phyloP scores from a whole-genome alignment of 1,140 invertebrate species.

The Aradophagus sp. region DNA sequence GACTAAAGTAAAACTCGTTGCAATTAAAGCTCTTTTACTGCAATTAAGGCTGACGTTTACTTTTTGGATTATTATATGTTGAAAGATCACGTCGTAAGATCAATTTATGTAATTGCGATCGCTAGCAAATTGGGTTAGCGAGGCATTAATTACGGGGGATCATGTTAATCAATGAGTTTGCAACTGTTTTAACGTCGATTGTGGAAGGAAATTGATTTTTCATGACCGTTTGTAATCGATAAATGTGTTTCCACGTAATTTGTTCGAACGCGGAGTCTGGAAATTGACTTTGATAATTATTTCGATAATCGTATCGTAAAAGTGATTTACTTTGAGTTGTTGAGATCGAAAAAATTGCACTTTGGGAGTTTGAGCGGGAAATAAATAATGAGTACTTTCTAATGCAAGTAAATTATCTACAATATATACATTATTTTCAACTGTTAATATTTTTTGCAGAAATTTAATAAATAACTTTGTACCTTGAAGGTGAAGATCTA shows the following conservation, averaged over 20 bases:
- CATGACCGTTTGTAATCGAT: not conserved
- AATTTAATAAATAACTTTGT: too few species aligned
- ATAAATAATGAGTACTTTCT: too few species aligned
- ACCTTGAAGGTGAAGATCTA: too few species aligned
- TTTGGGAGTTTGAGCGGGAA: too few species aligned
- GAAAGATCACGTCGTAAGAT: conserved; percentile 40
- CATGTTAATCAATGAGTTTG: conserved; percentile 25
- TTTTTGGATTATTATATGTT: conserved; percentile 48
- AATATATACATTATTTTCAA: too few species aligned
- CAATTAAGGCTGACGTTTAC: conserved; percentile 38
- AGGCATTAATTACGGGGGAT: conserved; percentile 26
- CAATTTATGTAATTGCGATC: conserved; percentile 42
- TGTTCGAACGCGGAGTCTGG: not conserved
- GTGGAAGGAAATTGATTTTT: conserved; percentile 15
- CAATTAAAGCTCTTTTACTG: conserved; percentile 12
- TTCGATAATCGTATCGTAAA: too few species aligned
- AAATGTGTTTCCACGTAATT: not conserved
- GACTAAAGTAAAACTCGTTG: conserved; percentile 42
- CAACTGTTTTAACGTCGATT: conserved; percentile 17
- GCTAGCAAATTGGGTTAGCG: conserved; percentile 36
- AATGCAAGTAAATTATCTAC: too few species aligned
- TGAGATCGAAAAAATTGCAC: too few species aligned
- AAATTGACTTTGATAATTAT: too few species aligned
- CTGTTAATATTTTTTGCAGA: too few species aligned
- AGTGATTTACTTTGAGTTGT: too few species aligned